Evolutionary conservation across 1,140 invertebrate genomes (phyloP).

Genomic region (Leptinotarsa undecemlineata): DNA sequence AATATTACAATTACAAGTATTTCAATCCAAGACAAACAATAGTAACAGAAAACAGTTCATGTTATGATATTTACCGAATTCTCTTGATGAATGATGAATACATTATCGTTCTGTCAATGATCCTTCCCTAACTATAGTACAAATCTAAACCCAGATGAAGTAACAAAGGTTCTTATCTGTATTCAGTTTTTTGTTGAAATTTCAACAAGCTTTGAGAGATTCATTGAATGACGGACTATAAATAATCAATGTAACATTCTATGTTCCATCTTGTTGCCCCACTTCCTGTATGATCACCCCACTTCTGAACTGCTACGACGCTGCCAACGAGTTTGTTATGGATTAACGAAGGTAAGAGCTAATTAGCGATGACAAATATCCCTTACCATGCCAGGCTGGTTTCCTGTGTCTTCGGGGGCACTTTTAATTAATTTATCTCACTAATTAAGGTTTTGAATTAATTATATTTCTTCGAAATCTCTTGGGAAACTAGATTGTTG

Average conservation of each 20-base stretch:
- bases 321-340: slow-evolving; percentile 8
- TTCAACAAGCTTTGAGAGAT: not conserved
- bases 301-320: not conserved
- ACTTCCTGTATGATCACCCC: not conserved
- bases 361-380: slow-evolving; percentile 27
- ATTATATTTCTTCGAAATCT: slow-evolving; percentile 11
- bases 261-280: too few relatives aligned
- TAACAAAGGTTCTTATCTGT: too few relatives aligned
- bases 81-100: too few relatives aligned
- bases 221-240: not conserved
- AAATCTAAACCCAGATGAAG: too few relatives aligned
- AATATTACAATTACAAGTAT: too few relatives aligned
- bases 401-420: slow-evolving; percentile 18
- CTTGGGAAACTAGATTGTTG: too few relatives aligned
- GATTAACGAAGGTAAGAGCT: slow-evolving; percentile 28
- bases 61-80: too few relatives aligned
- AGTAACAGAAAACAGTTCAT: too few relatives aligned
- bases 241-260: too few relatives aligned
- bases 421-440: slow-evolving; percentile 24
- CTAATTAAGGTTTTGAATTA: slow-evolving; percentile 24
- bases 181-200: not conserved
- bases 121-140: too few relatives aligned
- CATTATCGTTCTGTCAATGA: too few relatives aligned
- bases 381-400: slow-evolving; percentile 14
- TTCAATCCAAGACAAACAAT: too few relatives aligned